Percentiles rank a stretch among this genome's conserved stretches.
phyloP scores from a whole-genome alignment of 2,888 invertebrate genomes.

The Coronaproctus castanopsis region DNA sequence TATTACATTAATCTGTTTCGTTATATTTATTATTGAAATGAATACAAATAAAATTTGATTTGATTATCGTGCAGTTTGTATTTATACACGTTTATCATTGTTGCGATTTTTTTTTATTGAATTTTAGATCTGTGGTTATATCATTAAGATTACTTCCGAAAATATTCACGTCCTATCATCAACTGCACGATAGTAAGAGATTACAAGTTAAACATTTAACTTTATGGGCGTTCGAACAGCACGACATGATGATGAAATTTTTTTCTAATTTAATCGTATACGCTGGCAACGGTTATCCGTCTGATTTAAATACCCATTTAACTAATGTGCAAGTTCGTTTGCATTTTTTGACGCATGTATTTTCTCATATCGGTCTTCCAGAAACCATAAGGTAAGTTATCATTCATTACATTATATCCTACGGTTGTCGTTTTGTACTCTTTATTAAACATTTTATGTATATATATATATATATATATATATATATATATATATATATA shows the following conservation, averaged over 20 bases:
- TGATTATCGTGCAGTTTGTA: too few species aligned
- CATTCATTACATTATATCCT: too few species aligned
- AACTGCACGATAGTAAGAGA: conserved; percentile 47
- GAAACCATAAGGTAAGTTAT: conserved; percentile 51
- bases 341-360: conserved; percentile 79
- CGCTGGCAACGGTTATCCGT: conserved; percentile 12
- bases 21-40: too few species aligned
- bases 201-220: conserved; percentile 71
- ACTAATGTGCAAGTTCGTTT: conserved; percentile 78
- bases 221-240: conserved; percentile 80
- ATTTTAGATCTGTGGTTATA: conserved; percentile 59
- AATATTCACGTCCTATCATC: conserved; percentile 74
- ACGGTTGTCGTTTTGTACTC: conserved; percentile 8
- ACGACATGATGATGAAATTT: conserved; percentile 82
- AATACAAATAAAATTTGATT: too few species aligned
- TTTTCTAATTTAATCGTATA: conserved; percentile 42
- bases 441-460: background rate
- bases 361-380: conserved; percentile 73
- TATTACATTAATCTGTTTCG: too few species aligned
- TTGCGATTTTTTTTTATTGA: conserved; percentile 11
- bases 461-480: too few species aligned
- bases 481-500: too few species aligned
- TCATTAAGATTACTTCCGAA: conserved; percentile 74
- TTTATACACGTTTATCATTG: too few species aligned
- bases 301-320: conserved; percentile 41